These are phyloP conservation scores for Amphiura filiformis DNA, from an alignment of 35 echinoderm and acorn worm genomes.

Conservation along the genomic window DNA sequence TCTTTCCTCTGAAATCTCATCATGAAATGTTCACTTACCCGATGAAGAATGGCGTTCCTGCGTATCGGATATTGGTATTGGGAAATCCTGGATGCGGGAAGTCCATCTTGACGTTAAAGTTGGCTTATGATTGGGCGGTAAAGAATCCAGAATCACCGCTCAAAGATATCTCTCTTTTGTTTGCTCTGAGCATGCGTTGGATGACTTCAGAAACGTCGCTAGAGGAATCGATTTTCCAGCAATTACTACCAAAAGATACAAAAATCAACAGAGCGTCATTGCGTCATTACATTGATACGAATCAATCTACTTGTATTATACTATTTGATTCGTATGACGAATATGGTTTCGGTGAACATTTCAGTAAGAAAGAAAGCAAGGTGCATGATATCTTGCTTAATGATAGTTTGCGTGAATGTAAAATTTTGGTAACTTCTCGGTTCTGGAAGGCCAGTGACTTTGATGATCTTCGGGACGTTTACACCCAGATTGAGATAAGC, in stretches of 20 bases:
- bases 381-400: not conserved
- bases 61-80: not conserved
- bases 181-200: conserved; percentile 48
- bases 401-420: not conserved
- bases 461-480: not conserved
- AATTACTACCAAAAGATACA: conserved; percentile 34
- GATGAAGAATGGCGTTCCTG: not conserved
- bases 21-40: not conserved
- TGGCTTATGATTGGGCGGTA: conserved; percentile 37
- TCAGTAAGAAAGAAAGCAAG: not conserved
- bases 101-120: conserved; percentile 33
- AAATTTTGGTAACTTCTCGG: not conserved
- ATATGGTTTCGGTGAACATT: conserved; percentile 17
- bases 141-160: conserved; percentile 25
- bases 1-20: not conserved
- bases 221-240: conserved; percentile 35
- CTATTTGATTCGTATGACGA: conserved; percentile 61
- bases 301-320: conserved; percentile 24
- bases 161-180: conserved; percentile 3
- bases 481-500: not conserved
- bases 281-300: not conserved
- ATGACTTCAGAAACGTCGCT: conserved; percentile 24
- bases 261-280: conserved; percentile 4
- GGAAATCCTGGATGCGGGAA: conserved; percentile 49
- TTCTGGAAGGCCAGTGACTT: not conserved